Percentiles rank a stretch among this genome's conserved stretches.
Evolutionary conservation across 2,113 vertebrate genomes (phyloP).

Genomic region (Pangasianodon gigas): DNA sequence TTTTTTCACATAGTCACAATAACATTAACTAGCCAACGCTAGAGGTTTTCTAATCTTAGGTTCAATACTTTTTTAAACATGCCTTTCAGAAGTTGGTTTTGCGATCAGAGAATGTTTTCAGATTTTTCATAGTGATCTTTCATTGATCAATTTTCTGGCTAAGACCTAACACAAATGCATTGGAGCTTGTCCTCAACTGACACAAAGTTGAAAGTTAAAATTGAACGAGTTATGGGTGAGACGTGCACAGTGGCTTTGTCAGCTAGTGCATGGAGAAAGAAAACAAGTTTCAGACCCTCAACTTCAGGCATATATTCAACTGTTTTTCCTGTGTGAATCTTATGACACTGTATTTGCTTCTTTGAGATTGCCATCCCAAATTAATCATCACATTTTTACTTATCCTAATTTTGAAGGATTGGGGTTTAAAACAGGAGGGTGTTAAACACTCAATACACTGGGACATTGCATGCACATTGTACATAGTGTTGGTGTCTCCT

Average conservation of each 20-base stretch:
- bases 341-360: background rate
- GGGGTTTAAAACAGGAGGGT: background rate
- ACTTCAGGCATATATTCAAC: background rate
- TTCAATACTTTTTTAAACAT: background rate
- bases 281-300: background rate
- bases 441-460: background rate
- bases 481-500: background rate
- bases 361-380: background rate
- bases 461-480: background rate
- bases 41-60: background rate
- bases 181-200: background rate
- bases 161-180: background rate
- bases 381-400: background rate
- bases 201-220: background rate
- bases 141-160: background rate
- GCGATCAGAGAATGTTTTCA: background rate
- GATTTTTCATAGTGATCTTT: background rate
- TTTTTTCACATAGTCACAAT: background rate
- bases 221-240: background rate
- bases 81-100: background rate
- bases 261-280: background rate
- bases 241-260: background rate
- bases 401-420: background rate
- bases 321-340: background rate
- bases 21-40: background rate